These are phyloP conservation scores for Peromyscus eremicus DNA, from an alignment of 2,797 vertebrate species.

Conservation along the genomic window DNA sequence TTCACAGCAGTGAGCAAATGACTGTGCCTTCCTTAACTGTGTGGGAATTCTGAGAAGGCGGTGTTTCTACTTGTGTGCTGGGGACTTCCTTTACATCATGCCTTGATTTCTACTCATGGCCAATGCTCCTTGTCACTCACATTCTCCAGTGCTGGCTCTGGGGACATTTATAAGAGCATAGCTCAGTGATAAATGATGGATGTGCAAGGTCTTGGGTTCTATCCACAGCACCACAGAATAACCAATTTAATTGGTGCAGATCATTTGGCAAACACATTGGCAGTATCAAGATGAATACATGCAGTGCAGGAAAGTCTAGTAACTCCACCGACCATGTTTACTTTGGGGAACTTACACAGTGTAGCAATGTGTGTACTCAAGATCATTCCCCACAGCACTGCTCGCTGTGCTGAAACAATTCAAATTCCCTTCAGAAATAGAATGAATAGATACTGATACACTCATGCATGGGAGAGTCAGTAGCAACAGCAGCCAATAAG, in stretches of 20 bases:
- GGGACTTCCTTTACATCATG: not conserved
- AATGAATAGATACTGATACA: conserved; percentile 28
- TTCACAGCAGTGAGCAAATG: not conserved
- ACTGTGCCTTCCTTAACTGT: not conserved
- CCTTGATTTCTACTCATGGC: not conserved
- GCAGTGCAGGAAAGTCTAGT: not conserved
- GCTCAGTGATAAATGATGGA: not conserved
- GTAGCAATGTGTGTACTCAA: not conserved
- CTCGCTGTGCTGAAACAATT: conserved; percentile 24
- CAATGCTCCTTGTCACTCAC: not conserved
- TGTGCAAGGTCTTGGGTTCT: not conserved
- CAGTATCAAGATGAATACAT: not conserved
- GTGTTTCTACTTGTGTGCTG: not conserved
- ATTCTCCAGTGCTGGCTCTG: not conserved
- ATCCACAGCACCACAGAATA: not conserved
- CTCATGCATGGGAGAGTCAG: not conserved
- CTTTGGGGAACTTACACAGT: not conserved
- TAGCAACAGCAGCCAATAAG: not conserved
- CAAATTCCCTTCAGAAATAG: conserved; percentile 43
- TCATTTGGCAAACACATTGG: not conserved
- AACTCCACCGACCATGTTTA: not conserved
- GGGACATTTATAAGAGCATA: not conserved
- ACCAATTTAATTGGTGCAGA: no score
- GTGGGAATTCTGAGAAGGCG: no score
- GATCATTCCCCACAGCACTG: not conserved